Percentiles rank a stretch among this genome's conserved stretches.
Conservation (phyloP, 2,888 invertebrate species). For the Sinodicranocentrus sp. region DNA sequence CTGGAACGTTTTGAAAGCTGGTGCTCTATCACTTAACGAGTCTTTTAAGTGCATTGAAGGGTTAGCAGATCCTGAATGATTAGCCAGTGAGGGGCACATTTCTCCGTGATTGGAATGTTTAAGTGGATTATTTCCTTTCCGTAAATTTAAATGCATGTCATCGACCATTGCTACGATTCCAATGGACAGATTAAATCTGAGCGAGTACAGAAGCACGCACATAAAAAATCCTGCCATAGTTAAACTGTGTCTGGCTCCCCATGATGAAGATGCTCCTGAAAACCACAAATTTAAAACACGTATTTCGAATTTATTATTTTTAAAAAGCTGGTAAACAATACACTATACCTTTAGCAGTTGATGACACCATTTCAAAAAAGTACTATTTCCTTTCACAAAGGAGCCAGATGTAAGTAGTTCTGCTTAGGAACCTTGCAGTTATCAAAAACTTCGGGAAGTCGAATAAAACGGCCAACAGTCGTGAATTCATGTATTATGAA, state of each 20-base stretch:
- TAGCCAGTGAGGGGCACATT: conserved; percentile 9
- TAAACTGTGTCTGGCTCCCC: conserved; percentile 32
- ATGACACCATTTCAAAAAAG: no score
- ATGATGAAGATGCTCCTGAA: conserved; percentile 5
- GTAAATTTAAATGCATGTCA: background rate
- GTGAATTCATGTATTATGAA: no score
- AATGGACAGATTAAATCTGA: conserved; percentile 41
- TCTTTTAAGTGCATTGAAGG: no score
- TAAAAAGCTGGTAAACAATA: no score
- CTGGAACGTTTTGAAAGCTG: conserved; percentile 40
- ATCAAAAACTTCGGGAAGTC: no score
- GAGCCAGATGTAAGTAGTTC: no score
- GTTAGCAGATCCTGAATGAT: background rate
- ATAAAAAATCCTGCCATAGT: conserved; percentile 14
- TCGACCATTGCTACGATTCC: conserved; percentile 57
- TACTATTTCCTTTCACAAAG: no score
- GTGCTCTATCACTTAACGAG: background rate
- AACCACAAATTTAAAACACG: no score
- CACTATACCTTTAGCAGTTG: no score
- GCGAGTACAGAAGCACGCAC: conserved; percentile 10
- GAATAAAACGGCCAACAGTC: no score
- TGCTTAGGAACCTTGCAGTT: no score
- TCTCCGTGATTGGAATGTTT: background rate
- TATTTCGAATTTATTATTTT: no score
- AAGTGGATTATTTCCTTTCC: background rate